phyloP scores from a whole-genome alignment of 2,888 invertebrate species.

The Ornithoptera priamus region DNA sequence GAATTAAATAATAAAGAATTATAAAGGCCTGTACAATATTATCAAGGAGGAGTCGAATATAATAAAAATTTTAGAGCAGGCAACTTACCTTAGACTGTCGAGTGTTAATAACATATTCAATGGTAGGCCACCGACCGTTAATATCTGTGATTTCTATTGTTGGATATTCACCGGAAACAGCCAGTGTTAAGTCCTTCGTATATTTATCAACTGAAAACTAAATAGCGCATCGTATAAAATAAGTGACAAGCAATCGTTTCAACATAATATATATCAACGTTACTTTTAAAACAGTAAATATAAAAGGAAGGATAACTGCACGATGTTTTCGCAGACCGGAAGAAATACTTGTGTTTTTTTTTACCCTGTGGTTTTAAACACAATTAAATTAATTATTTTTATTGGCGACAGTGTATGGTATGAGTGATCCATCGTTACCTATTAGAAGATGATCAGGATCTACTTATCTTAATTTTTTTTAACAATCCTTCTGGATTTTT shows the following conservation, averaged over 20 bases:
- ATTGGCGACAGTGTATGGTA: too few species aligned
- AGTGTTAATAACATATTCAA: conserved; percentile 48
- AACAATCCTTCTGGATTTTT: too few species aligned
- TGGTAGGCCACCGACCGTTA: conserved; percentile 32
- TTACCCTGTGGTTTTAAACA: too few species aligned
- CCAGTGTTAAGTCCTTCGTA: conserved; percentile 52
- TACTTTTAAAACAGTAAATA: background rate
- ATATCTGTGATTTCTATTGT: conserved; percentile 42
- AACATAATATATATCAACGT: background rate
- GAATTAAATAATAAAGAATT: too few species aligned
- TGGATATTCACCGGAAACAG: conserved; percentile 48
- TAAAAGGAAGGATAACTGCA: too few species aligned
- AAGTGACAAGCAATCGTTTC: background rate
- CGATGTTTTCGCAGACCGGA: too few species aligned
- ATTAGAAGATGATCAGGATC: too few species aligned
- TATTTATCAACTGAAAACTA: conserved; percentile 56
- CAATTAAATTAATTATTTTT: too few species aligned
- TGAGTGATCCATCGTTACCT: too few species aligned
- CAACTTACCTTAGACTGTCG: conserved; percentile 46
- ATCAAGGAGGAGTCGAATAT: background rate
- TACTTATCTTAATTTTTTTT: too few species aligned
- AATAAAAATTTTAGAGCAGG: background rate
- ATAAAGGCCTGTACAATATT: background rate
- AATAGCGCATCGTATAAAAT: conserved; percentile 3
- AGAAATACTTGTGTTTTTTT: too few species aligned